These are phyloP conservation scores for Malthinus flaveolus DNA, from an alignment of 2,888 invertebrate genomes.

Conservation along the genomic window DNA sequence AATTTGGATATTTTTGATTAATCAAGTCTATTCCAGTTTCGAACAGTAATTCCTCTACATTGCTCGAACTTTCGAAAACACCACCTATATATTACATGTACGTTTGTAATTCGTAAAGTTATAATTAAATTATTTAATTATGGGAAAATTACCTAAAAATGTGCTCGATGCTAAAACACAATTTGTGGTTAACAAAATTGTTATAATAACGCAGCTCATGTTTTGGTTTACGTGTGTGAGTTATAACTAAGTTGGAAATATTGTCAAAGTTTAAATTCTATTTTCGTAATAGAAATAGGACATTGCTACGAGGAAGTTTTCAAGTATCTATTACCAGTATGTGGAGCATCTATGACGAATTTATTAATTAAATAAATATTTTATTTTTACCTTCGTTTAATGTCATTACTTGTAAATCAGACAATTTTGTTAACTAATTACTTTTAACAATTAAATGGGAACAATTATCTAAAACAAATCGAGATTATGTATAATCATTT, in stretches of 20 bases:
- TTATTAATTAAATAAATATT: no score
- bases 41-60: constrained; percentile 41
- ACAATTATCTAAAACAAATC: no score
- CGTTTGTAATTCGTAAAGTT: no score
- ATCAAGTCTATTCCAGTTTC: constrained; percentile 28
- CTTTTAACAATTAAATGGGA: no score
- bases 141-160: neutral
- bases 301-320: no score
- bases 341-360: no score
- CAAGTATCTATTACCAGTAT: no score
- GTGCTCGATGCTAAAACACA: neutral
- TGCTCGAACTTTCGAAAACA: constrained; percentile 55
- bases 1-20: constrained; percentile 11
- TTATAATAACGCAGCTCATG: neutral
- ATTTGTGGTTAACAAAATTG: neutral
- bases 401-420: no score
- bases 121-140: neutral
- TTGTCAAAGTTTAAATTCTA: constrained; percentile 4
- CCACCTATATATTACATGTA: constrained; percentile 51
- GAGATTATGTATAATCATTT: no score
- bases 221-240: neutral
- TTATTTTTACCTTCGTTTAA: no score
- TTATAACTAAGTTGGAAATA: neutral
- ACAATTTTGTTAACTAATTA: no score
- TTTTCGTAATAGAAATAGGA: neutral